Evolutionary conservation across 2,113 vertebrate species (phyloP).

Genomic region (Gallinago media): DNA sequence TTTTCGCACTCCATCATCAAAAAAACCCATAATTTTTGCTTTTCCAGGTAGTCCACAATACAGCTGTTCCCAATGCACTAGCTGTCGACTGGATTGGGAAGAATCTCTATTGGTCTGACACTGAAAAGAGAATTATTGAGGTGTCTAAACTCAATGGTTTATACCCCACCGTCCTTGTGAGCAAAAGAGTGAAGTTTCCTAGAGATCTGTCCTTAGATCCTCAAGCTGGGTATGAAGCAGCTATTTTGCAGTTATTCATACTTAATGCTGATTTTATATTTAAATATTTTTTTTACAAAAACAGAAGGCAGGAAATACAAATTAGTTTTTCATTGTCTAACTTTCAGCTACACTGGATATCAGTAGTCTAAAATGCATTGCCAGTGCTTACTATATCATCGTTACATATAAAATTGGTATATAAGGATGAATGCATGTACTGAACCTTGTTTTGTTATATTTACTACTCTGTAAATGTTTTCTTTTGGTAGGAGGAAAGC

Average conservation of each 20-base stretch:
- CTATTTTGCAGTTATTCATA: not conserved
- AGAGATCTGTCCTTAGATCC: slow-evolving; percentile 91
- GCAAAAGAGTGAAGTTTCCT: slow-evolving; percentile 89
- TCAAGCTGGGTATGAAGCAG: slow-evolving; percentile 85
- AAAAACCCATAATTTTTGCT: slow-evolving; percentile 31
- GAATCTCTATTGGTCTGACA: slow-evolving; percentile 97
- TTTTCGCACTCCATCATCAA: too few species aligned
- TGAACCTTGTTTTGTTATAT: not conserved
- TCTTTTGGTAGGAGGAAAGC: not conserved
- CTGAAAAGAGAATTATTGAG: slow-evolving; percentile 94
- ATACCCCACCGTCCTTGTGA: slow-evolving; percentile 92
- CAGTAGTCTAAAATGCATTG: not conserved
- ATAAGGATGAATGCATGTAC: not conserved
- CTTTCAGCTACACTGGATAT: not conserved
- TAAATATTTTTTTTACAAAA: not conserved
- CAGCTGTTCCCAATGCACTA: slow-evolving; percentile 92
- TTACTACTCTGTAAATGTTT: not conserved
- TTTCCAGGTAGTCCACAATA: slow-evolving; percentile 91
- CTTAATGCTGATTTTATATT: not conserved
- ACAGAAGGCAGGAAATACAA: not conserved
- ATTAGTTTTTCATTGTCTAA: not conserved
- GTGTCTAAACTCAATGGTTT: slow-evolving; percentile 96
- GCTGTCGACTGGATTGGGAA: slow-evolving; percentile 98
- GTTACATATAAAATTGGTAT: not conserved
- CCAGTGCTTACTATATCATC: not conserved